Conservation (phyloP, 2,888 invertebrate species). For the Agonopterix alstromeriana region DNA sequence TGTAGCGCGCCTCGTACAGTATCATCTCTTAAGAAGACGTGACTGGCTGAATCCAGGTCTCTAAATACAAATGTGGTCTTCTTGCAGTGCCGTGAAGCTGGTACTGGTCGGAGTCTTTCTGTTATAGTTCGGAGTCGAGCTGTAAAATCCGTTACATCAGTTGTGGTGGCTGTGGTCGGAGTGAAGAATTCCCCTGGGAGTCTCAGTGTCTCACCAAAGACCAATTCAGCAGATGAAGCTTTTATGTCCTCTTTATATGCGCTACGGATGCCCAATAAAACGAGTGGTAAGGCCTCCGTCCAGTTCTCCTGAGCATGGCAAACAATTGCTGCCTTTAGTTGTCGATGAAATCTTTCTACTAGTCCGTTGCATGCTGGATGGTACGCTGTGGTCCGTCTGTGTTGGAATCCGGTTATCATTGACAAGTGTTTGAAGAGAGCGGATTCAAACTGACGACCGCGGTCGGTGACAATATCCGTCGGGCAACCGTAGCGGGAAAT, state of each 20-base stretch:
- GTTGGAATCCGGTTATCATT: too few species aligned
- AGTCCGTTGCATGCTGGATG: too few species aligned
- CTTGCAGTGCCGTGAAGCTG: too few species aligned
- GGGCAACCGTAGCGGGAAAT: too few species aligned
- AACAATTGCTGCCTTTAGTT: conserved; percentile 35
- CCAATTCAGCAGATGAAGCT: conserved; percentile 15
- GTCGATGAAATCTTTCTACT: conserved; percentile 28
- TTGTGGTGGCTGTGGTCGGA: not conserved
- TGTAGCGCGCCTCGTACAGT: conserved; percentile 1
- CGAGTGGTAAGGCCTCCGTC: conserved; percentile 12
- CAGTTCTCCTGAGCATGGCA: conserved; percentile 10
- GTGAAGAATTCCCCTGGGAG: conserved; percentile 24
- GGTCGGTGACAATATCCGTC: too few species aligned
- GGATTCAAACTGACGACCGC: too few species aligned
- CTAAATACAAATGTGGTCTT: too few species aligned
- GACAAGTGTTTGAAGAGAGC: too few species aligned
- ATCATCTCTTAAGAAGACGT: too few species aligned
- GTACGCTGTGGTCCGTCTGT: too few species aligned
- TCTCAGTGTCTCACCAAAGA: conserved; percentile 4
- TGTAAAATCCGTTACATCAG: conserved; percentile 4
- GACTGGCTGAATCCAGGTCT: too few species aligned
- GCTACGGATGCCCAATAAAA: conserved; percentile 15
- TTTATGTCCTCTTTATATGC: conserved; percentile 21
- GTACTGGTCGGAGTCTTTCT: too few species aligned
- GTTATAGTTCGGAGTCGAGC: conserved; percentile 4